phyloP scores from a whole-genome alignment of 2,888 invertebrate species.

The Leptinotarsa peninsularis region DNA sequence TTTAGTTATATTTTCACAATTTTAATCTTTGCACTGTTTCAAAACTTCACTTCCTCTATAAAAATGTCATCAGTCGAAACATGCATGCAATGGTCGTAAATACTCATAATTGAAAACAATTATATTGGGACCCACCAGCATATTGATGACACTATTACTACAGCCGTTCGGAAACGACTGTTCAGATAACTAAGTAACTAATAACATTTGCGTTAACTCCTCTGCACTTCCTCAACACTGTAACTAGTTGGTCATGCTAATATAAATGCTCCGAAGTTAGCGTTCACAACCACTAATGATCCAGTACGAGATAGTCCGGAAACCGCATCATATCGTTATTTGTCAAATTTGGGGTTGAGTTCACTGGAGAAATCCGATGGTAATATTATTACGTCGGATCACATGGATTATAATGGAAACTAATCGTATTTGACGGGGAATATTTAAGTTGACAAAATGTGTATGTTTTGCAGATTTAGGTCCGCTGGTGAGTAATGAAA shows the following conservation, averaged over 20 bases:
- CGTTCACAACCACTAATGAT: constrained; percentile 56
- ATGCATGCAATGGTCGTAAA: too few species aligned
- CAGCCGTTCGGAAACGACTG: not conserved
- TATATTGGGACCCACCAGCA: not conserved
- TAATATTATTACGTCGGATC: not conserved
- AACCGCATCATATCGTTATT: constrained; percentile 44
- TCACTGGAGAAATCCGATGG: not conserved
- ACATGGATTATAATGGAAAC: not conserved
- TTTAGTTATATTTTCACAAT: too few species aligned
- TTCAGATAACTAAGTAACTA: constrained; percentile 1
- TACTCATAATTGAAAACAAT: too few species aligned
- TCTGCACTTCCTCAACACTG: constrained; percentile 27
- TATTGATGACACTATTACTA: not conserved
- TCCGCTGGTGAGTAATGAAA: too few species aligned
- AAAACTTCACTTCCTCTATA: too few species aligned
- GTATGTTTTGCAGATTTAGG: too few species aligned
- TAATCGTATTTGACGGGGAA: too few species aligned
- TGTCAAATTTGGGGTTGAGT: constrained; percentile 41
- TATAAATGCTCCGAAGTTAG: constrained; percentile 54
- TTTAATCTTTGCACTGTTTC: too few species aligned
- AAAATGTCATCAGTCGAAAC: too few species aligned
- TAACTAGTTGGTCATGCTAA: constrained; percentile 50
- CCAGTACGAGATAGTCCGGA: constrained; percentile 40
- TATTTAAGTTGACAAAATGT: too few species aligned
- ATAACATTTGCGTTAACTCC: constrained; percentile 29